A percentile compares a stretch with the other conserved stretches of the same genome.
These are phyloP conservation scores for Marisa cornuarietis DNA, from an alignment of 1,140 invertebrate genomes.

Conservation along the genomic window DNA sequence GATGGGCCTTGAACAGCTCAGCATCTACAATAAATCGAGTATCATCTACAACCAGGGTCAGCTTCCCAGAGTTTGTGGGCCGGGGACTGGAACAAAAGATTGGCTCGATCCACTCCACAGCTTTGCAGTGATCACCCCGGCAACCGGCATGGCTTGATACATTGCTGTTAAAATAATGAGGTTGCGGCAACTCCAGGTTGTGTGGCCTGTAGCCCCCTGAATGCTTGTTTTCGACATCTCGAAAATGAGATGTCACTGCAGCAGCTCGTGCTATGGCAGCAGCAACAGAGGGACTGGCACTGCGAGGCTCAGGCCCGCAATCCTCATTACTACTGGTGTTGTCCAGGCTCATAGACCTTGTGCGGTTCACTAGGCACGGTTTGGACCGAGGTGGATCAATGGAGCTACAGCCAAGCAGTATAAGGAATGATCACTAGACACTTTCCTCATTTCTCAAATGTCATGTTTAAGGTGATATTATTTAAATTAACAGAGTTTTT, in stretches of 20 bases:
- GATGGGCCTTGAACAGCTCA: constrained; percentile 87
- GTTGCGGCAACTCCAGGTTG: not conserved
- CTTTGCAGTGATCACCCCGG: constrained; percentile 19
- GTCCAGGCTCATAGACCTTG: constrained; percentile 58
- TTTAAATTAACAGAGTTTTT: not conserved
- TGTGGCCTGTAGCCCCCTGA: not conserved
- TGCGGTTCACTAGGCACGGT: constrained; percentile 78
- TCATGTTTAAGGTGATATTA: no score
- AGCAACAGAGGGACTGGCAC: constrained; percentile 58
- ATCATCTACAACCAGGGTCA: constrained; percentile 93
- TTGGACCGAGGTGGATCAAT: constrained; percentile 73
- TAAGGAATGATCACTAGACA: no score
- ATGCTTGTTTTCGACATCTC: not conserved
- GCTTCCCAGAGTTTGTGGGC: constrained; percentile 39
- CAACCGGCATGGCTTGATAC: constrained; percentile 1
- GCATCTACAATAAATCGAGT: constrained; percentile 92
- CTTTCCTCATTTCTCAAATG: no score
- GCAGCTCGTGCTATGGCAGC: constrained; percentile 69
- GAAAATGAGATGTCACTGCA: constrained; percentile 67
- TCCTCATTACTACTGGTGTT: constrained; percentile 65
- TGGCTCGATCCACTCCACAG: constrained; percentile 23
- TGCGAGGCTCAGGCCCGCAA: constrained; percentile 47
- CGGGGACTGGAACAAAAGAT: constrained; percentile 28
- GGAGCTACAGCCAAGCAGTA: constrained; percentile 50
- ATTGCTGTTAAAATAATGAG: not conserved